Percentiles rank a stretch among this genome's conserved stretches.
Evolutionary conservation across 2,888 invertebrate genomes (phyloP).

Genomic region (Amiota communis): DNA sequence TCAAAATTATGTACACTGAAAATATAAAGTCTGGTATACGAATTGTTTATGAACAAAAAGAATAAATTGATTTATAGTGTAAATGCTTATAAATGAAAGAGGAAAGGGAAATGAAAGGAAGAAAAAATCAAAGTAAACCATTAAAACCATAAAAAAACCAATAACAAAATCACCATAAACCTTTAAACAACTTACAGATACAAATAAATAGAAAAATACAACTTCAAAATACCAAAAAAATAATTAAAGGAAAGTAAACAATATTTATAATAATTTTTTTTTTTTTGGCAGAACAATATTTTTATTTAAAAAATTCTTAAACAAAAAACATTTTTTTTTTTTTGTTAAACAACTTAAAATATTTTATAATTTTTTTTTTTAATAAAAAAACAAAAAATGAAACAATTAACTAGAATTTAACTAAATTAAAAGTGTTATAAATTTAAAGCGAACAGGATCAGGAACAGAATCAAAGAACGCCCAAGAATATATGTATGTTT

Average conservation of each 20-base stretch:
- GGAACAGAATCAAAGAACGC: too few species aligned
- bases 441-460: too few species aligned
- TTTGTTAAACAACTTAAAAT: background rate
- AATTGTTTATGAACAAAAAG: too few species aligned
- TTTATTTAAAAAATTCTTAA: conserved; percentile 21
- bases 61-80: too few species aligned
- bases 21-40: too few species aligned
- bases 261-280: conserved; percentile 2
- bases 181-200: background rate
- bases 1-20: too few species aligned
- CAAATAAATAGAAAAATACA: conserved; percentile 23
- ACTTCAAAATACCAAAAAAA: conserved; percentile 20
- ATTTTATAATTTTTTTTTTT: too few species aligned
- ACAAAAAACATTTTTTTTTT: background rate
- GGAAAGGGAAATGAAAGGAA: background rate
- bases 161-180: background rate
- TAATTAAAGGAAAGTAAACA: background rate
- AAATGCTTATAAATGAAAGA: too few species aligned
- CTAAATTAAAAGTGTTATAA: background rate
- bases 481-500: too few species aligned
- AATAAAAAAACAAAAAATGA: background rate
- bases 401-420: conserved; percentile 22
- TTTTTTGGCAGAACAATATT: background rate
- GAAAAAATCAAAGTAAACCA: background rate
- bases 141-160: background rate